Evolutionary conservation across 2,888 invertebrate species (phyloP).

Genomic region (Dorcus hopei): DNA sequence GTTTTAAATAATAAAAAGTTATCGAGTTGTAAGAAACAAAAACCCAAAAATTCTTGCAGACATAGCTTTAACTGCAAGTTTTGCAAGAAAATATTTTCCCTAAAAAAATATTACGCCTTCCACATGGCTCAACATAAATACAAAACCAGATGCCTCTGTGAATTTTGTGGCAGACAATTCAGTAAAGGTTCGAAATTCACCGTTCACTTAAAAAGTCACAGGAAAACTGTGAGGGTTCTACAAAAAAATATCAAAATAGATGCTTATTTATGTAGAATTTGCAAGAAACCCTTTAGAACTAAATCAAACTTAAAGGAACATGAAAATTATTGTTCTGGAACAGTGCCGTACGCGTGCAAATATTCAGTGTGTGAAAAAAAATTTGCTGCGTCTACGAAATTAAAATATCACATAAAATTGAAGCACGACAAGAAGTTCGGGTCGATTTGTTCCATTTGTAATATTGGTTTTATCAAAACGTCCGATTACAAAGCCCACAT

Average conservation of each 20-base stretch:
- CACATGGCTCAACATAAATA: conserved; percentile 39
- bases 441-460: conserved; percentile 46
- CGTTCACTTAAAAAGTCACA: conserved; percentile 23
- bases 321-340: conserved; percentile 42
- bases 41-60: conserved; percentile 23
- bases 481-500: conserved; percentile 47
- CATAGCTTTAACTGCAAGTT: conserved; percentile 38
- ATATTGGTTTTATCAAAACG: conserved; percentile 45
- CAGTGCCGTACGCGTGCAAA: conserved; percentile 40
- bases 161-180: conserved; percentile 40
- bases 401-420: conserved; percentile 43
- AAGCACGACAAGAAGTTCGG: conserved; percentile 47
- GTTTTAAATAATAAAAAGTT: background rate
- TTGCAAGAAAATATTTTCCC: conserved; percentile 38
- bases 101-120: conserved; percentile 33
- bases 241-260: conserved; percentile 29
- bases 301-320: conserved; percentile 43
- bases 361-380: conserved; percentile 39
- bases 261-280: conserved; percentile 38
- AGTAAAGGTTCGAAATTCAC: conserved; percentile 29
- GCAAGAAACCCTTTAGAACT: conserved; percentile 40
- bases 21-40: conserved; percentile 4
- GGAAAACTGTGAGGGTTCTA: conserved; percentile 1
- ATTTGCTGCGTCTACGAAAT: conserved; percentile 42
- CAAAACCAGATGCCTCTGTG: conserved; percentile 38